Conservation (phyloP, 2,113 vertebrate genomes). For the Microtus montanus region DNA sequence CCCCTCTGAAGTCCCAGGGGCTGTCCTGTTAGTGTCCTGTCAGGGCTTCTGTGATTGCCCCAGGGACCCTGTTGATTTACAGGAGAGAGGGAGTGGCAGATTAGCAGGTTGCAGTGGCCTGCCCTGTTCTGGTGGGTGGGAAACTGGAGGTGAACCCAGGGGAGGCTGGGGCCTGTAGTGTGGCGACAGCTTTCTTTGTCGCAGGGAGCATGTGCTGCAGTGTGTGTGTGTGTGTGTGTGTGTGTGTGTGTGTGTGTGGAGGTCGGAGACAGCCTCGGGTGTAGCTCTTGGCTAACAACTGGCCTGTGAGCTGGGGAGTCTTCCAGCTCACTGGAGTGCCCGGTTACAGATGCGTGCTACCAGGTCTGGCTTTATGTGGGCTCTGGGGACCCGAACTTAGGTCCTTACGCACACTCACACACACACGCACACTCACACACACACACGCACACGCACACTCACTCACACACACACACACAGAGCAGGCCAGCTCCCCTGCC, state of each 20-base stretch:
- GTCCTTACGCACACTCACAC: not conserved
- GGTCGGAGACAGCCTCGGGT: not conserved
- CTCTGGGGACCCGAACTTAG: not conserved
- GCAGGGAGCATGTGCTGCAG: not conserved
- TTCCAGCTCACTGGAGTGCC: not conserved
- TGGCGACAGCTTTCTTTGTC: not conserved
- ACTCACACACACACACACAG: too few relatives aligned
- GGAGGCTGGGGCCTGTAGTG: fast-evolving
- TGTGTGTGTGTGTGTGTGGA: too few relatives aligned
- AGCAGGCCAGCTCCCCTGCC: not conserved
- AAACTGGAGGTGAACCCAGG: not conserved
- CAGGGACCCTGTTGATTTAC: not conserved
- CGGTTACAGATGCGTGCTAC: not conserved
- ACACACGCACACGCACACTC: too few relatives aligned
- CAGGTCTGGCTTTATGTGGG: not conserved
- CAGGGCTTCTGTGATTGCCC: not conserved
- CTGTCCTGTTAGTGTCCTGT: not conserved
- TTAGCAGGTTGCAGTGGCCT: not conserved
- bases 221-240: too few relatives aligned
- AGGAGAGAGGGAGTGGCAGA: too few relatives aligned
- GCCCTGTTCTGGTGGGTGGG: fast-evolving
- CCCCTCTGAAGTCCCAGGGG: not conserved
- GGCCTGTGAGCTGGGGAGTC: not conserved
- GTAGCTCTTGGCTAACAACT: not conserved
- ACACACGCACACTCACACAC: too few relatives aligned